Conservation (phyloP, 2,888 invertebrate genomes). For the Cryptus viduatorius region DNA sequence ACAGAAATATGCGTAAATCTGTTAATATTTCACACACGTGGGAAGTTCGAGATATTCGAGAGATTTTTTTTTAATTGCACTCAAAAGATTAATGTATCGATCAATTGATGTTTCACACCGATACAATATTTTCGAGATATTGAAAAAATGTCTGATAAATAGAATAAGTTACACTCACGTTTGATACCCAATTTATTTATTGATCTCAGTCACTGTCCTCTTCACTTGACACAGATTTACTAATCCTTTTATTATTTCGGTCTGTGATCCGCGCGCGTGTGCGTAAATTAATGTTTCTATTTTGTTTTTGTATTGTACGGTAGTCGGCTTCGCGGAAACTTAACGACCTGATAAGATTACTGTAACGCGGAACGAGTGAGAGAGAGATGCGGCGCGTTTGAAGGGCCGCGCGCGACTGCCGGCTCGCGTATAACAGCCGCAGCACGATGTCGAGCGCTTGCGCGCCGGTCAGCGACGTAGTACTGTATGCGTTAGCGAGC, state of each 20-base stretch:
- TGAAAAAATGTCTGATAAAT: conserved; percentile 6
- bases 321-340: conserved; percentile 20
- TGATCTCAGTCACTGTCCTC: conserved; percentile 24
- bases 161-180: conserved; percentile 11
- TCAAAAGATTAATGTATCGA: not conserved
- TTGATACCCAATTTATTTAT: not conserved
- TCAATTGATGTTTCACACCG: not conserved
- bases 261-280: not conserved
- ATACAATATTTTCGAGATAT: not conserved
- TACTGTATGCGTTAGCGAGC: conserved; percentile 19
- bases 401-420: conserved; percentile 79
- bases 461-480: conserved; percentile 58
- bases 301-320: not conserved
- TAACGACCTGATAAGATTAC: conserved; percentile 20
- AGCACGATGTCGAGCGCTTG: conserved; percentile 59
- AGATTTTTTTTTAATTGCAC: not conserved
- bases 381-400: conserved; percentile 73
- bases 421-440: conserved; percentile 62
- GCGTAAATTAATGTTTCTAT: not conserved
- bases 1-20: not conserved
- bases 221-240: conserved; percentile 24
- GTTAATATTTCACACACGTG: not conserved
- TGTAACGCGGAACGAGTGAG: conserved; percentile 34
- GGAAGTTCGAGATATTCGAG: not conserved
- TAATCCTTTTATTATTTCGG: not conserved